A percentile compares a stretch with the other conserved stretches of the same genome.
Evolutionary conservation across 2,797 vertebrate genomes (phyloP).

Genomic region (Ctenochaetus hawaiiensis): DNA sequence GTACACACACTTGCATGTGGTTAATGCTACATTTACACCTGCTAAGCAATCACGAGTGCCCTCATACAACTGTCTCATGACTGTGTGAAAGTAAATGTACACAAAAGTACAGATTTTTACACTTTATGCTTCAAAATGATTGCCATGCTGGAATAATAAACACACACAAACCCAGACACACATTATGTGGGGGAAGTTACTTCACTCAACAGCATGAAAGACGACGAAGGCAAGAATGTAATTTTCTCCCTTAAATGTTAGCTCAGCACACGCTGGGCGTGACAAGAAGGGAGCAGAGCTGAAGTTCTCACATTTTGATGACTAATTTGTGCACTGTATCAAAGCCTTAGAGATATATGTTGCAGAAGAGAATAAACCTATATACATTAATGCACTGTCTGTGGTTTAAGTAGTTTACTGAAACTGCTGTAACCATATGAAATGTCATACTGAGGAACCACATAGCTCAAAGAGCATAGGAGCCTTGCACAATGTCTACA

Average conservation of each 20-base stretch:
- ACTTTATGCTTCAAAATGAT: conserved; percentile 31
- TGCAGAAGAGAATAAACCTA: conserved; percentile 2
- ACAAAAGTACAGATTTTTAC: conserved; percentile 11
- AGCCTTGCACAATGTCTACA: conserved; percentile 15
- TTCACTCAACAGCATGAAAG: conserved; percentile 58
- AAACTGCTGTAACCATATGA: conserved; percentile 23
- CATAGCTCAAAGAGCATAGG: conserved; percentile 22
- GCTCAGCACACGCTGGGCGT: conserved; percentile 38
- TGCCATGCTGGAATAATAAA: conserved; percentile 20
- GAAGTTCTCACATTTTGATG: conserved; percentile 26
- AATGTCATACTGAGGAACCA: conserved; percentile 20
- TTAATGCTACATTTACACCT: conserved; percentile 17
- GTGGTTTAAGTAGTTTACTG: conserved; percentile 30
- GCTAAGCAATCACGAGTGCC: background rate
- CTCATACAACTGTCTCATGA: background rate
- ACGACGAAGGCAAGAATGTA: conserved; percentile 42
- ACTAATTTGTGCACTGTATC: conserved; percentile 26
- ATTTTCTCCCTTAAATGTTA: conserved; percentile 75
- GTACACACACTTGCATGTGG: background rate
- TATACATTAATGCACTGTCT: background rate
- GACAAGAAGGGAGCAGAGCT: conserved; percentile 27
- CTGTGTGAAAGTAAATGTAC: conserved; percentile 22
- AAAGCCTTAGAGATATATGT: conserved; percentile 33
- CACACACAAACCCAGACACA: background rate
- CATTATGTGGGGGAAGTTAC: conserved; percentile 47